Conservation (phyloP, 2,797 vertebrate genomes). For the Acanthis flammea region DNA sequence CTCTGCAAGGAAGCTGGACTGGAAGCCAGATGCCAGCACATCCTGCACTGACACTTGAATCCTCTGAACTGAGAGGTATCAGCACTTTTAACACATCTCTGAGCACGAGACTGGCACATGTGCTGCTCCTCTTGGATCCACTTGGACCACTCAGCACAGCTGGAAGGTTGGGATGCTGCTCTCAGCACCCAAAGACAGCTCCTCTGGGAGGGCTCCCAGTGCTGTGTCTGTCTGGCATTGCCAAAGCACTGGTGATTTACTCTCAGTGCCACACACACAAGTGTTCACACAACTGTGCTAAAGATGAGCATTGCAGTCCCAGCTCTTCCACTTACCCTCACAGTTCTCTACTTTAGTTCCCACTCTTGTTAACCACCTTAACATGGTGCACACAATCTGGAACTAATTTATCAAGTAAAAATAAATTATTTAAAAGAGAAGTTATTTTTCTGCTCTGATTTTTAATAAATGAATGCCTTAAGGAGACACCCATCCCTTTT, state of each 20-base stretch:
- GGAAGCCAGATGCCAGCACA: background rate
- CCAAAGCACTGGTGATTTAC: background rate
- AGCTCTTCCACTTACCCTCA: background rate
- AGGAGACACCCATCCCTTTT: background rate
- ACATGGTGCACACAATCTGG: background rate
- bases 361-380: background rate
- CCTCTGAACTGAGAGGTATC: background rate
- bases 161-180: background rate
- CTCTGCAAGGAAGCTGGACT: background rate
- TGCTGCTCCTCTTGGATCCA: background rate
- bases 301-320: background rate
- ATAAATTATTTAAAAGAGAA: background rate
- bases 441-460: background rate
- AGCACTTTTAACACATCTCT: background rate
- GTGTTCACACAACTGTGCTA: background rate
- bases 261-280: background rate
- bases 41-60: background rate
- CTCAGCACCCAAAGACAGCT: background rate
- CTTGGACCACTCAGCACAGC: background rate
- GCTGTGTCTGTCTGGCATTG: background rate
- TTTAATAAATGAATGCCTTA: background rate
- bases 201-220: background rate
- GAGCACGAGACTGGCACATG: fast-evolving
- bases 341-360: background rate
- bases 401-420: background rate